Percentiles rank a stretch among this genome's conserved stretches.
phyloP scores from a whole-genome alignment of 2,113 vertebrate species.

The Catharus bicknelli region DNA sequence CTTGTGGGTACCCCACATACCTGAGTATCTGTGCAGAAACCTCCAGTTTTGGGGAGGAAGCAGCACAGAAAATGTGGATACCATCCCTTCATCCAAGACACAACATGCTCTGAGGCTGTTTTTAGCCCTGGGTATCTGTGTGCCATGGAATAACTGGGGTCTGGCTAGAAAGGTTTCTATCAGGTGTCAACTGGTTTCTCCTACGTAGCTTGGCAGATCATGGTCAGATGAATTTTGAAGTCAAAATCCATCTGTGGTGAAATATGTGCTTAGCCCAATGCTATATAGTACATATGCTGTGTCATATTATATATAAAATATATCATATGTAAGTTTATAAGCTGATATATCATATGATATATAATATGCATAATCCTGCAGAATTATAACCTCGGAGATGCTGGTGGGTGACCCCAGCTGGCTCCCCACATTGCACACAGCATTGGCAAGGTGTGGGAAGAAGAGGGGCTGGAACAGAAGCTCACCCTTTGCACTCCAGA shows the following conservation, averaged over 20 bases:
- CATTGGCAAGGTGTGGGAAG: neutral
- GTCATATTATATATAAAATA: neutral
- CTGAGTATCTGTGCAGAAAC: rapidly evolving
- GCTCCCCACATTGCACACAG: neutral
- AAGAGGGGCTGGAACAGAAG: neutral
- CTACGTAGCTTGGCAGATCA: neutral
- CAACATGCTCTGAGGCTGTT: neutral
- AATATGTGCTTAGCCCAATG: neutral
- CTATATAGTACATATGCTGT: neutral
- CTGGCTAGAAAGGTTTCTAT: neutral
- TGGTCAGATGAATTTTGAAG: neutral
- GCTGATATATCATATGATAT: conserved; percentile 19
- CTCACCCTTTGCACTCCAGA: neutral
- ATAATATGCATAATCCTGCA: neutral
- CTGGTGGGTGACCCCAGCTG: neutral
- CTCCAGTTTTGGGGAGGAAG: neutral
- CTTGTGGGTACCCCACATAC: neutral
- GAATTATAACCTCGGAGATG: neutral
- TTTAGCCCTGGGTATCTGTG: neutral
- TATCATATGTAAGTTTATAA: neutral
- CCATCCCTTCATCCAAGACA: neutral
- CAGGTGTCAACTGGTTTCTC: conserved; percentile 17
- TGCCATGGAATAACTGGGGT: neutral
- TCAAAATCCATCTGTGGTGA: conserved; percentile 25
- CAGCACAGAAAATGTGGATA: neutral